Base-by-base conservation (phyloP, 2,797 vertebrate genomes). In the Hafferia zeledoni region DNA sequence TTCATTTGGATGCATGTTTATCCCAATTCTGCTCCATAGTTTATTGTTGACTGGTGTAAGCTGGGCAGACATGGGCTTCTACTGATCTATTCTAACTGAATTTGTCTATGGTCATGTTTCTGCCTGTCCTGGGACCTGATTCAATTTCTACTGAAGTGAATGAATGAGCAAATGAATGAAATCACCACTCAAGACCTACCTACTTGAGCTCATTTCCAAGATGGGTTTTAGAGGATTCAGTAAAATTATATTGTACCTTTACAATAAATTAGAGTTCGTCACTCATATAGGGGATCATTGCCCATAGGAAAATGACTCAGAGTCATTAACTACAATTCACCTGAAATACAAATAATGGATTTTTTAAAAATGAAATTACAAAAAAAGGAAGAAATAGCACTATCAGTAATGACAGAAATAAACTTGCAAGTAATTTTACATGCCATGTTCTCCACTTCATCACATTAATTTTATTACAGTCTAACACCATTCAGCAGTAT, bases 141-240 rank as follows among this genome's bases (percentile, higher is more conserved):
- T 89, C 47, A 59, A 72, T 92, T 90, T 75, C 67, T 83, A 50
- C 33, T 81, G 52, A 69, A 84, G 56, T 76, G 69, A 92, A 71
- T 68, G 88, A 84, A 85, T 64, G 87, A 91, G 59, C 30, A 56
- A 79, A 82, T 68, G 85, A 92, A 88, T 75, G 64, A 79, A 91
- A 84, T 56, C 67, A 52, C 39, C 2, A 2, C 31, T 65, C 46
- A 59, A 43, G 80, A 53, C 53, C 11, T 30, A 27, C 56, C 27
- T 61, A 22, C 57, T 41, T 0, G 0, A 93, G 44, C 65, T 82
- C 20, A 4, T 83, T 91, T 87, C 60, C 10, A 28, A 90, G 39
- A 63, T 14, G 39, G 13, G 13, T 33, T 90, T 93, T 47, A 72
- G 89, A 61, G 37, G 39, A 43, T 28, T 83, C 33, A 30, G 27